A percentile compares a stretch with the other conserved stretches of the same genome.
Evolutionary conservation across 2,888 invertebrate genomes (phyloP).

Genomic region (Priocnemis perturbator): DNA sequence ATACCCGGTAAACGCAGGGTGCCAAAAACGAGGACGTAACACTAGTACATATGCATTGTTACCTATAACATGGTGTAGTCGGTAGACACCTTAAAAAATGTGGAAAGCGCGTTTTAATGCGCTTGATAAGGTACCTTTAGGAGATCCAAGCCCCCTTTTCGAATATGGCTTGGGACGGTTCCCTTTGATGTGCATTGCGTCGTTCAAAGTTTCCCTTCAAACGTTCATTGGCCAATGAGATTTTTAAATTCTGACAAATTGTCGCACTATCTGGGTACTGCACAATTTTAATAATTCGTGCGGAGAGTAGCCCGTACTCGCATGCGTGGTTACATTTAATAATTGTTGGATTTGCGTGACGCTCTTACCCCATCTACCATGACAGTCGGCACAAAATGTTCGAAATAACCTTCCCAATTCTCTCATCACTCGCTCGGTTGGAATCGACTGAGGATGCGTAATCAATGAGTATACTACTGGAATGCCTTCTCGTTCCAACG

Average conservation of each 20-base stretch:
- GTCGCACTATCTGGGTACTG: neutral
- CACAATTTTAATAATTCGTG: conserved; percentile 1
- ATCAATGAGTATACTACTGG: conserved; percentile 5
- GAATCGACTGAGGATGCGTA: conserved; percentile 30
- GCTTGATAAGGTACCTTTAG: neutral
- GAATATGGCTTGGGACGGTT: neutral
- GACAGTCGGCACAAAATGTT: conserved; percentile 12
- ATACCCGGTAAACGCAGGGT: too few species aligned
- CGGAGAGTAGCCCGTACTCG: conserved; percentile 6
- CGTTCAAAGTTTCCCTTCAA: neutral
- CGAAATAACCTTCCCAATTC: conserved; percentile 27
- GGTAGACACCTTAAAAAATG: neutral
- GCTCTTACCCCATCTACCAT: conserved; percentile 21
- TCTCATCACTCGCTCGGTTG: conserved; percentile 30
- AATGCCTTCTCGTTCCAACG: neutral
- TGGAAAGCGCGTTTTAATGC: neutral
- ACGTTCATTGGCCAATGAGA: neutral
- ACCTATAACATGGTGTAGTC: neutral
- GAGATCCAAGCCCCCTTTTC: conserved; percentile 2
- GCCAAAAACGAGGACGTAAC: too few species aligned
- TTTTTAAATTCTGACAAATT: neutral
- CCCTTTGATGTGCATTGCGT: neutral
- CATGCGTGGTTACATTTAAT: conserved; percentile 9
- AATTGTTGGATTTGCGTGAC: conserved; percentile 10
- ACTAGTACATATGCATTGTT: neutral